A percentile compares a stretch with the other conserved stretches of the same genome.
These are phyloP conservation scores for Helobdella robusta DNA, from an alignment of 2,888 invertebrate genomes.

Conservation along the genomic window DNA sequence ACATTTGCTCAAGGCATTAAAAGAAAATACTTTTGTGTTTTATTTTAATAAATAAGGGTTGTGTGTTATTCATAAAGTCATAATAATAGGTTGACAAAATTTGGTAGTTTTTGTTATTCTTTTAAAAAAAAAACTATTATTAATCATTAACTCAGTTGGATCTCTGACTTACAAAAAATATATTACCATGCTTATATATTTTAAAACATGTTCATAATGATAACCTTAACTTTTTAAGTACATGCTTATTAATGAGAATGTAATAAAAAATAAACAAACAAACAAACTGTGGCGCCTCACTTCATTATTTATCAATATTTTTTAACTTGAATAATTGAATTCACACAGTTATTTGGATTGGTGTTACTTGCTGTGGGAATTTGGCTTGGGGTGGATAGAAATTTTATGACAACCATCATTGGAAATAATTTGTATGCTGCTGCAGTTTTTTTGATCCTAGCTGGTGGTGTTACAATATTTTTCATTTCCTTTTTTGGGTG, in stretches of 20 bases:
- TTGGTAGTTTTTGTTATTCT: too few relatives aligned
- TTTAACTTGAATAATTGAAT: neutral
- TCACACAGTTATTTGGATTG: conserved; percentile 31
- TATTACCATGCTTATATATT: neutral
- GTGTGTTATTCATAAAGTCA: too few relatives aligned
- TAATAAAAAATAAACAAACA: too few relatives aligned
- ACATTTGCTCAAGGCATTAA: too few relatives aligned
- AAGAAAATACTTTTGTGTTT: too few relatives aligned
- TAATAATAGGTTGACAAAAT: too few relatives aligned
- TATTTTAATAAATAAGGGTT: too few relatives aligned
- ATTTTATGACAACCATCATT: conserved; percentile 72
- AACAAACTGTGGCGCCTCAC: too few relatives aligned
- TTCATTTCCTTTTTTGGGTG: conserved; percentile 81
- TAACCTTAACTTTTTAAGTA: neutral
- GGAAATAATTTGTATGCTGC: conserved; percentile 79
- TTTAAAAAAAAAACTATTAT: too few relatives aligned
- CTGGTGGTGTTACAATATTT: conserved; percentile 70
- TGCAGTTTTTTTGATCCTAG: conserved; percentile 72
- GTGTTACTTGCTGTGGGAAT: conserved; percentile 64
- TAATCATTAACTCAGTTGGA: too few relatives aligned
- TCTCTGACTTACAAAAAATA: too few relatives aligned
- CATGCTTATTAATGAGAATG: neutral
- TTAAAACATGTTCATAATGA: neutral
- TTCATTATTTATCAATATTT: neutral
- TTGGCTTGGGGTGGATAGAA: conserved; percentile 74